These are phyloP conservation scores for Rhopalosiphum nymphaeae DNA, from an alignment of 2,888 invertebrate species.

Conservation along the genomic window DNA sequence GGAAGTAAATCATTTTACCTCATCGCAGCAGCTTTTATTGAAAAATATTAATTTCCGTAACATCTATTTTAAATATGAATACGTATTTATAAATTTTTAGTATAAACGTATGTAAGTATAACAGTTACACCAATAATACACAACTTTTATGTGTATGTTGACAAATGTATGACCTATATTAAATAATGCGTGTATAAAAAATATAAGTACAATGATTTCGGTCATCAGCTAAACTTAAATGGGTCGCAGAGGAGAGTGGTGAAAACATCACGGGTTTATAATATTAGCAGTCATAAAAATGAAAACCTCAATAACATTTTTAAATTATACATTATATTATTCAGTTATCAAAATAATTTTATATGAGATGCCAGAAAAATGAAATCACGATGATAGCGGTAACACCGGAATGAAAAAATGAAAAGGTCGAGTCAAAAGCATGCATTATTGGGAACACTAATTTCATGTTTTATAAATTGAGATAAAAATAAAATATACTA, in stretches of 20 bases:
- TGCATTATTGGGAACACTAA: neutral
- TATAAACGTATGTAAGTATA: neutral
- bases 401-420: neutral
- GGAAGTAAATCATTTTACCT: neutral
- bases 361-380: no score
- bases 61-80: neutral
- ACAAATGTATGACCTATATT: neutral
- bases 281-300: no score
- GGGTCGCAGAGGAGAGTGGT: no score
- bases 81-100: neutral
- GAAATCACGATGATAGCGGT: no score
- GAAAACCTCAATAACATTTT: no score
- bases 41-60: neutral
- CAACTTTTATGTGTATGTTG: neutral
- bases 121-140: neutral
- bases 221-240: neutral
- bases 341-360: no score
- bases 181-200: neutral
- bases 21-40: neutral
- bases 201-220: neutral
- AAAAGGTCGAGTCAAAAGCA: neutral
- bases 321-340: no score
- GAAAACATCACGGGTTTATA: no score
- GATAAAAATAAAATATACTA: no score
- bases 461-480: neutral